These are phyloP conservation scores for Ambastaia sidthimunki DNA, from an alignment of 2,797 vertebrate genomes.

Conservation along the genomic window DNA sequence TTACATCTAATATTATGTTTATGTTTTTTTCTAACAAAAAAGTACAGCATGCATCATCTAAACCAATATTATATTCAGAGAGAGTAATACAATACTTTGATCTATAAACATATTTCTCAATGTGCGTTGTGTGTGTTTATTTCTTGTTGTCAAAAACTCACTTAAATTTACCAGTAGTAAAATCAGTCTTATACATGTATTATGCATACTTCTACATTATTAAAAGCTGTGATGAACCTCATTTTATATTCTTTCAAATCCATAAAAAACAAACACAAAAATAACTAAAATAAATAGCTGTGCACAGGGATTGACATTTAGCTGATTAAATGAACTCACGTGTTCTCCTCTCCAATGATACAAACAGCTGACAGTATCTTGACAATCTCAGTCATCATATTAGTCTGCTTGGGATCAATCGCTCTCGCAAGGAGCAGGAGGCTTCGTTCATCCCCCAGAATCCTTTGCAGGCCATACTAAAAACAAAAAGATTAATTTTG, in stretches of 20 bases:
- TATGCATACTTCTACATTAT: not conserved
- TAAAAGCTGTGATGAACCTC: not conserved
- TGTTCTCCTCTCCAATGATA: constrained; percentile 95
- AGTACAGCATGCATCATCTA: too few relatives aligned
- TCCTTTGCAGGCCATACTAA: constrained; percentile 93
- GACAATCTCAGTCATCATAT: constrained; percentile 97
- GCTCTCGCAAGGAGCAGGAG: constrained; percentile 89
- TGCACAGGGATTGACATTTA: not conserved
- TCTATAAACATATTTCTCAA: constrained; percentile 1
- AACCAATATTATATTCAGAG: not conserved
- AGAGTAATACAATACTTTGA: not conserved
- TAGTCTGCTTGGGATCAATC: constrained; percentile 93
- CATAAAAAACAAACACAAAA: not conserved
- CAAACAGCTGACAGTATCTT: constrained; percentile 97
- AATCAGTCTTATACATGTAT: not conserved
- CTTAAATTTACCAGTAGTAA: not conserved
- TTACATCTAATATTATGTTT: too few relatives aligned
- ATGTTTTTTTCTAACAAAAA: not conserved
- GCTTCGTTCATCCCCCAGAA: constrained; percentile 91
- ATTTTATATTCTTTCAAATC: not conserved
- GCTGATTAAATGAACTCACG: constrained; percentile 78
- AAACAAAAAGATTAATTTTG: constrained; percentile 27
- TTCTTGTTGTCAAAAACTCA: constrained; percentile 37
- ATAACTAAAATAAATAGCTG: not conserved
- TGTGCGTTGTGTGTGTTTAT: constrained; percentile 18